These are phyloP conservation scores for Chironomus tentans DNA, from an alignment of 2,888 invertebrate species.

Conservation along the genomic window DNA sequence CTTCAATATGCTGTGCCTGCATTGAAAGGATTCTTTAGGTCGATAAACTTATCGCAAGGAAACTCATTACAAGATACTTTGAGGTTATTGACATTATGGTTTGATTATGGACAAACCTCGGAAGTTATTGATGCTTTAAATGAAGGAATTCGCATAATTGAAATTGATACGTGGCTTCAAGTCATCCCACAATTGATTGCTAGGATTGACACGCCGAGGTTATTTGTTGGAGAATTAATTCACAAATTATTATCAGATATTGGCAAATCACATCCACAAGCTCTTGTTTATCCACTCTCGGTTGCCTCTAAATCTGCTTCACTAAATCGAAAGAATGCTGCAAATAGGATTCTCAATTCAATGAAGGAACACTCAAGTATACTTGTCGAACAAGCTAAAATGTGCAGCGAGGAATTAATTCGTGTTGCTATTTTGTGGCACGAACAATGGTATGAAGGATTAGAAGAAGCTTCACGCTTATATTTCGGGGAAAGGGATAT, in stretches of 20 bases:
- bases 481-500: conserved; percentile 96
- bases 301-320: conserved; percentile 95
- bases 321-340: conserved; percentile 73
- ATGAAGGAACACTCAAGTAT: conserved; percentile 92
- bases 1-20: conserved; percentile 83
- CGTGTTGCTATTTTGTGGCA: conserved; percentile 98
- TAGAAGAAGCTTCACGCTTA: conserved; percentile 86
- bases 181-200: conserved; percentile 98
- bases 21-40: conserved; percentile 91
- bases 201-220: conserved; percentile 87
- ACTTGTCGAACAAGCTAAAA: conserved; percentile 89
- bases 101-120: conserved; percentile 91
- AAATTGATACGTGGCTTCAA: conserved; percentile 98
- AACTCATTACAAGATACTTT: conserved; percentile 95
- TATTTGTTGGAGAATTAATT: conserved; percentile 80
- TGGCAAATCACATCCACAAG: conserved; percentile 96
- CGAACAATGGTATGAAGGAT: conserved; percentile 97
- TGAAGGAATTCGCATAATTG: conserved; percentile 85
- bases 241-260: conserved; percentile 92
- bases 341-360: conserved; percentile 86
- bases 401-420: conserved; percentile 95
- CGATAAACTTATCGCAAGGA: conserved; percentile 83
- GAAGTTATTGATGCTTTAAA: conserved; percentile 90
- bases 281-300: conserved; percentile 92
- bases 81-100: conserved; percentile 92